Base-by-base conservation (phyloP, 2,113 vertebrate species). In the Eubucco bourcierii region DNA sequence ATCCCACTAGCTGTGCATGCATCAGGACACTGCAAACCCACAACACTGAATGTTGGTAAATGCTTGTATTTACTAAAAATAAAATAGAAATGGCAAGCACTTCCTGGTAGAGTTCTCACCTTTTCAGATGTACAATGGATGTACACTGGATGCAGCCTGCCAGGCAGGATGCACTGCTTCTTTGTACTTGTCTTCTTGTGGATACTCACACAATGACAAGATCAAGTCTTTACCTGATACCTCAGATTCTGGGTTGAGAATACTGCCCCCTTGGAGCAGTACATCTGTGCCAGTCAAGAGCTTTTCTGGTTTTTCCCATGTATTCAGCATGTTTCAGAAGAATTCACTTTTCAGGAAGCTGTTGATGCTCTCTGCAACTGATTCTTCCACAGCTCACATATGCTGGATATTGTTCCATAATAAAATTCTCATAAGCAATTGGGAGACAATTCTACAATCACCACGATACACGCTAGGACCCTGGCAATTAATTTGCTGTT, bases 361-460 rank as follows among this genome's bases (percentile, higher is more conserved):
- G 41, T 74, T 88, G 66, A 29, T 72, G 27, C 41, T 41, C n/a
- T 84, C 59, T 59, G 31, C 59, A 90, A 2, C 59, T 89, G 81
- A 84, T 73, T 34, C 39, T 55, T 86, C 66, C 75, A 44, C 0
- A 0, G 44, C 50, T 93, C 65, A 71, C 67, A 74, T 90, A 78
- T 75, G 37, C 61, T 86, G 70, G 68, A 37, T 90, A 63, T 84
- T 78, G 58, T 56, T 78, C 21, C 19, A 24, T 78, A 88, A 87
- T 87, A 56, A 82, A 91, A 85, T 83, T 82, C 64, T 87, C 39
- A 66, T 19, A 70, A 79, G 78, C 82, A 68, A 82, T 87, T 84
- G 79, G 79, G 78, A 88, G 55, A 87, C 29, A 80, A 64, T 90
- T 80, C 29, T 28, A 25, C n/a, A 52, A 15, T 24, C 82, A 85